Evolutionary conservation across 2,113 vertebrate species (phyloP), one percentile per base, ranked within the genome.

Genomic region (Danionella cerebrum): DNA sequence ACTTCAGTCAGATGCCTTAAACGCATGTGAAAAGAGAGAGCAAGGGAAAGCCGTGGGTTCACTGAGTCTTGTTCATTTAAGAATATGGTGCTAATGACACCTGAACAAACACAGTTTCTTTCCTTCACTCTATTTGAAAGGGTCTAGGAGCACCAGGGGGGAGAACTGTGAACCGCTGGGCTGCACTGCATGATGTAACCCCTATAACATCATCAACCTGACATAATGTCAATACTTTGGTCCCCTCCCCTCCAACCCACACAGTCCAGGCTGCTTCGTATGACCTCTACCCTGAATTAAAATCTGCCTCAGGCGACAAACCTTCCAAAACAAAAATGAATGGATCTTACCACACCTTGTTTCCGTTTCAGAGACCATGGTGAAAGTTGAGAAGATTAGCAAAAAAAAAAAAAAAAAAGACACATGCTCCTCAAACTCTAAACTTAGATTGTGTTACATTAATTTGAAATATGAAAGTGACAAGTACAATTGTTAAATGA

Each of bases 11-110:
- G 41, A 60, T 60, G 58, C 25, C 58, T 60, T 45, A 60, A 19
- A 60, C 58, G 24, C 16, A 29, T 60, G 58, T 45, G 69, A 62
- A 70, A 79, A 68, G 5, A 42, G 62, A 69, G 6, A 27, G 59
- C 25, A 39, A 14, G n/a, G 25, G 22, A 41, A 19, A n/a, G 57
- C 2, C 12, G 6, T 19, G 39, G 14, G 24, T 60, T 45, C 57
- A 60, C 31, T 31, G 38, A 31, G 19, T 19, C 13, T 19, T 41
- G 45, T 60, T 45, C 16, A 45, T 33, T 42, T 53, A 33, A 18
- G 42, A 42, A 39, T 24, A 16, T 36, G 31, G 21, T 22, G 45
- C 59, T 39, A 60, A 58, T 39, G 35, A 33, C 52, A 69, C 33
- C 52, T 65, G 58, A 64, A 55, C 58, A 55, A 65, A 64, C 59